Evolutionary conservation across 2,888 invertebrate genomes (phyloP), one percentile per base, ranked within the genome.

Genomic region (Petrolisthes manimaculis): DNA sequence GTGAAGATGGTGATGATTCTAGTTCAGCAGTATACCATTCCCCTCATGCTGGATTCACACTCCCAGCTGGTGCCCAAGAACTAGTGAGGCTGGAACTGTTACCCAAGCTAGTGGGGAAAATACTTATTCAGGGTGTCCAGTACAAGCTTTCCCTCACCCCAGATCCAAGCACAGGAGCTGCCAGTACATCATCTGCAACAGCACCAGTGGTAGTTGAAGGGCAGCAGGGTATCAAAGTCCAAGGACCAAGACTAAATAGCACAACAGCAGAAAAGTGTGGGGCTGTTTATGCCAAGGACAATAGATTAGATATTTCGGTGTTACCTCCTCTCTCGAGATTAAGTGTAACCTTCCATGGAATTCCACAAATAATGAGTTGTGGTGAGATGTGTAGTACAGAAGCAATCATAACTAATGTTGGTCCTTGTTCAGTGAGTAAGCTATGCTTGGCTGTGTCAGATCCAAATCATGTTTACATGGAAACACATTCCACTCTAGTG

Each of bases 241-340:
- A 93, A 91, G 94, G 95, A 91, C 94, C 94, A 92, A 92, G 94
- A 91, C 93, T 95, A 24, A 95, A 95, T 92, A 94, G 93, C 89
- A 93, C 93, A 18, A 94, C 94, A 90, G 94, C 94, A 88, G 94
- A 94, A 89, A 93, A 93, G 61, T 93, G 93, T 12, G 92, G 93
- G 77, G 93, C 93, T 87, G 92, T 94, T 88, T 94, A 95, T 91
- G 94, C 94, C 9, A 93, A 93, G 21, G 96, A 97, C 92, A 95
- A 95, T 91, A 94, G 96, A 91, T 94, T 98, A 84, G 94, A 95
- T 91, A 95, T 97, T 51, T 86, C 80, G 51, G 89, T 91, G 12
- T 83, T 88, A 37, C 79, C 88, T 9, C 84, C 88, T 2, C 54
- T 91, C 85, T 80, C 91, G 6, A 86, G 85, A 51, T 71, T 91